These are phyloP conservation scores for Equus quagga DNA, from an alignment of 2,113 vertebrate genomes.

Conservation along the genomic window DNA sequence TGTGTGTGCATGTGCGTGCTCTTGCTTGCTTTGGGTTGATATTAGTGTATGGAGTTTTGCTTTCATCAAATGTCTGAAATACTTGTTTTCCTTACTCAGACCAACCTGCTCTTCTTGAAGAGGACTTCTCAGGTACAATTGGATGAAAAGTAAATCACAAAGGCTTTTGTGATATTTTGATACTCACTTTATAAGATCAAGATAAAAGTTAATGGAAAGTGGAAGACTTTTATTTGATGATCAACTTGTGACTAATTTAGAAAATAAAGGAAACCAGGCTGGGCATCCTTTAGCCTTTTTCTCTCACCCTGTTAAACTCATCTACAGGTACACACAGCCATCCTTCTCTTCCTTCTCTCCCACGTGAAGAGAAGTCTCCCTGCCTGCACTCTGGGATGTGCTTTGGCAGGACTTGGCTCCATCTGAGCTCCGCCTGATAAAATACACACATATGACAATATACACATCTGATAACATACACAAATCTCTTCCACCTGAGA, in stretches of 20 bases:
- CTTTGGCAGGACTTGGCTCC: too few relatives aligned
- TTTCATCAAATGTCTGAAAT: not conserved
- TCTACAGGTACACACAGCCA: accelerated
- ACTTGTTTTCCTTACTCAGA: not conserved
- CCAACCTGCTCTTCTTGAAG: not conserved
- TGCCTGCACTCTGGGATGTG: not conserved
- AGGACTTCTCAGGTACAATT: not conserved
- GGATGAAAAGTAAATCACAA: not conserved
- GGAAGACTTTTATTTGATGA: not conserved
- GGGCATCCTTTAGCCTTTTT: not conserved
- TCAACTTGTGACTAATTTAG: not conserved
- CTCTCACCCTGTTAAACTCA: not conserved
- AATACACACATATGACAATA: too few relatives aligned
- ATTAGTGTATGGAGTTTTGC: not conserved
- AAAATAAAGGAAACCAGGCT: not conserved
- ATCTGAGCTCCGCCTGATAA: not conserved
- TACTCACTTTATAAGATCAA: not conserved
- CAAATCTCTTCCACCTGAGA: not conserved
- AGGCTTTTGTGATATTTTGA: not conserved
- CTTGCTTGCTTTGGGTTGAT: not conserved
- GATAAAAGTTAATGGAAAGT: not conserved
- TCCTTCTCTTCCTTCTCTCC: not conserved
- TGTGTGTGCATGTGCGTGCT: not conserved
- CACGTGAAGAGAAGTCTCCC: not conserved
- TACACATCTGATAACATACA: not conserved